Evolutionary conservation across 2,113 vertebrate species (phyloP), one percentile per base, ranked within the genome.

Genomic region (Gopherus flavomarginatus): DNA sequence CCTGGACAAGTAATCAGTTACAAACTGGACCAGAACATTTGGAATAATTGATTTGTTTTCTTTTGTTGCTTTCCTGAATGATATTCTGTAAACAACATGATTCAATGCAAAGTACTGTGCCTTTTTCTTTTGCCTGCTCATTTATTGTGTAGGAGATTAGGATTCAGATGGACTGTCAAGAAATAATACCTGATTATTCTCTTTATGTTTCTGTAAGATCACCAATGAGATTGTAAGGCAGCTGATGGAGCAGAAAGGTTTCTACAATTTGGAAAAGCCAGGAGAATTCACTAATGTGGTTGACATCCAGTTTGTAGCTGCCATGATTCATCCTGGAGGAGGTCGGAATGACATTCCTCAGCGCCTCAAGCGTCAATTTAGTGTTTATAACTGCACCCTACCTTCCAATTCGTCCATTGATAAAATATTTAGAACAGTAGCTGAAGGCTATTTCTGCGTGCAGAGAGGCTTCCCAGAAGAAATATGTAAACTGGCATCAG

Each of bases 181-280:
- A 77, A 78, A 47, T 78, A 47, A 47, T 78, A 16, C 13, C 24
- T 81, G 57, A 38, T 50, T 52, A 53, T 69, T 11, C 49, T 62
- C 56, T 90, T 75, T 87, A 24, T 85, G 19, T 86, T 78, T 88
- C 9, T 0, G 0, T 31, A 95, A 99, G 99, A 98, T 99, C 96
- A 99, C 98, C 87, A 99, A 99, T 95, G 99, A 99, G 96, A 98
- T 99, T 49, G 99, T 99, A 85, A 98, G 99, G 78, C 98, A 99
- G 95, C 95, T 99, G 97, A 99, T 99, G 99, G 99, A 99, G 88
- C 98, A 99, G 95, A 96, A 98, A 77, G 99, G 99, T 77, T 99
- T 99, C 95, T 99, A 99, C 95, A 99, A 96, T 89, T 96, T 99
- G 91, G 99, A 99, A 78, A 98, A 98, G 21, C 98, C 99, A 29